These are phyloP conservation scores for Varanus komodoensis DNA, from an alignment of 2,113 vertebrate species.

Conservation along the genomic window DNA sequence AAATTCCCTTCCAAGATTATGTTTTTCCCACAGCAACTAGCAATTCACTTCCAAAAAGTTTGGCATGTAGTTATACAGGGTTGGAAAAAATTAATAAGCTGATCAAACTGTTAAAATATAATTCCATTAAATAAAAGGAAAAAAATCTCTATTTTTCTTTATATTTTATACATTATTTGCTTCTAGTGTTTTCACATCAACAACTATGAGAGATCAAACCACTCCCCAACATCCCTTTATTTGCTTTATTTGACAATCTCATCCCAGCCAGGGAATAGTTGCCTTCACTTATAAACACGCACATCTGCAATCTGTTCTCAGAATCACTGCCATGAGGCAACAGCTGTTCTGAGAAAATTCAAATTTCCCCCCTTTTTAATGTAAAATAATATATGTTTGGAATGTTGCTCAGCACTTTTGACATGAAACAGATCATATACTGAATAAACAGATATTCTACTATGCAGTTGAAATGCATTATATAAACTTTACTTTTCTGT, in stretches of 20 bases:
- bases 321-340: not conserved
- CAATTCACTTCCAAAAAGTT: conserved; percentile 48
- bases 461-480: not conserved
- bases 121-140: conserved; percentile 15
- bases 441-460: not conserved
- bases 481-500: not conserved
- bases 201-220: not conserved
- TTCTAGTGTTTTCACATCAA: not conserved
- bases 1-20: conserved; percentile 65
- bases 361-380: not conserved
- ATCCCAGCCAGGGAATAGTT: not conserved
- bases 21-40: conserved; percentile 65
- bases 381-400: not conserved
- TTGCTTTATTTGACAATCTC: not conserved
- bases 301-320: not conserved
- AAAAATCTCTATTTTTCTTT: not conserved
- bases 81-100: conserved; percentile 27
- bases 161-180: not conserved
- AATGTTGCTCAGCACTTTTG: not conserved
- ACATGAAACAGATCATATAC: not conserved
- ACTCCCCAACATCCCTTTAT: not conserved
- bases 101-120: conserved; percentile 33
- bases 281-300: not conserved
- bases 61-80: conserved; percentile 3
- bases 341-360: not conserved